These are phyloP conservation scores for Orgyia antiqua DNA, from an alignment of 2,888 invertebrate species.

Conservation along the genomic window DNA sequence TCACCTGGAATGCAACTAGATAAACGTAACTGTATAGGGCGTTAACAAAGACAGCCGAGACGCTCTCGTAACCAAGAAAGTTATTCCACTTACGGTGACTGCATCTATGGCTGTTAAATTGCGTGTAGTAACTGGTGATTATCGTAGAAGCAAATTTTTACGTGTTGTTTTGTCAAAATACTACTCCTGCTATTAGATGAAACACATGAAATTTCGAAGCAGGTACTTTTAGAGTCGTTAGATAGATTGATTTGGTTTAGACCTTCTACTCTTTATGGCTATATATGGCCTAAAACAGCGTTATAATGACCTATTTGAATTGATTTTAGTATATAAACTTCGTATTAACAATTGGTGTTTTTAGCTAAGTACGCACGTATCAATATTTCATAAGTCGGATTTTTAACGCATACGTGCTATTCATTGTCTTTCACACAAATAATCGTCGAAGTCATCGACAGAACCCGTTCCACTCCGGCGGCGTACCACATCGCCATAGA, in stretches of 20 bases:
- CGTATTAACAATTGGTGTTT: too few species aligned
- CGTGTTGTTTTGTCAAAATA: too few species aligned
- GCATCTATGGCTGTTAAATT: conserved; percentile 38
- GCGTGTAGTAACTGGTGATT: conserved; percentile 14
- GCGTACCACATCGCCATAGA: conserved; percentile 73
- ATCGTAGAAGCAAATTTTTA: too few species aligned
- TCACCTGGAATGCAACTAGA: conserved; percentile 59
- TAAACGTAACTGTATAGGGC: conserved; percentile 54
- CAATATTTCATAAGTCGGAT: conserved; percentile 37
- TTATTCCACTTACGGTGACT: conserved; percentile 45
- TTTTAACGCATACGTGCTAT: conserved; percentile 45
- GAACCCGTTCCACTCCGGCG: conserved; percentile 75
- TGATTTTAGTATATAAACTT: too few species aligned
- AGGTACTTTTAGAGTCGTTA: too few species aligned
- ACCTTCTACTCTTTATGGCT: too few species aligned
- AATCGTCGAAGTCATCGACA: conserved; percentile 71
- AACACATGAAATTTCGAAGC: too few species aligned
- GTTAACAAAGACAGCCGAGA: conserved; percentile 49
- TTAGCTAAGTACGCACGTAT: too few species aligned
- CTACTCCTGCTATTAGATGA: too few species aligned
- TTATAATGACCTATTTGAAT: too few species aligned
- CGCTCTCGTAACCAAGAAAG: conserved; percentile 48
- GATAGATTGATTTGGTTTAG: too few species aligned
- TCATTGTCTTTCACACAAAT: conserved; percentile 70
- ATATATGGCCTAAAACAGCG: too few species aligned